Conservation (phyloP, 1,140 invertebrate species). For the Brachionus asplanchnoidis region DNA sequence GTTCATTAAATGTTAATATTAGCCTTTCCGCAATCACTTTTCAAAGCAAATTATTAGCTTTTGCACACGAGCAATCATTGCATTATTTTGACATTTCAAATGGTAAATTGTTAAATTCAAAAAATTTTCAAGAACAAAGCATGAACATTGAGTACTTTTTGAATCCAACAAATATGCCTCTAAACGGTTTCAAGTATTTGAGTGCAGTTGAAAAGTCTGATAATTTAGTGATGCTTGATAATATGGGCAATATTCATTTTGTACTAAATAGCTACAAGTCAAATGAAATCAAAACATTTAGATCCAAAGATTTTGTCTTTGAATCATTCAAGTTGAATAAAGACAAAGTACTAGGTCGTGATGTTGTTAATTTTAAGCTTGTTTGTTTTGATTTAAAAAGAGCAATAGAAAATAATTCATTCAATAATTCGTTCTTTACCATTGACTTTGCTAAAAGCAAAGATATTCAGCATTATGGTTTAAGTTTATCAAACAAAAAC, state of each 20-base stretch:
- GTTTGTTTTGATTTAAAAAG: background rate
- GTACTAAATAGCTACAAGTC: background rate
- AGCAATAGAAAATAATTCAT: background rate
- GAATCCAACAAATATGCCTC: background rate
- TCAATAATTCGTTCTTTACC: background rate
- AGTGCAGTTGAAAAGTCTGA: background rate
- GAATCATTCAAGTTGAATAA: background rate
- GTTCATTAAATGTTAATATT: background rate
- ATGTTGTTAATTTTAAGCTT: background rate
- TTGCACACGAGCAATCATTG: background rate
- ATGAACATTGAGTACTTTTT: conserved; percentile 9
- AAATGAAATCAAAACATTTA: background rate
- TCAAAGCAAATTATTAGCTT: background rate
- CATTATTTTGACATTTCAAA: background rate
- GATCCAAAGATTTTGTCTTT: background rate
- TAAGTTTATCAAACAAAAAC: background rate
- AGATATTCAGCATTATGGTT: background rate
- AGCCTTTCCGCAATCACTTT: background rate
- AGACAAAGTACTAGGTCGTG: background rate
- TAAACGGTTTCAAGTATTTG: background rate
- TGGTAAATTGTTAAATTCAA: background rate
- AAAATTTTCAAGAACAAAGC: background rate
- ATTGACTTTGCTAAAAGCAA: background rate
- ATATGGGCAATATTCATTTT: background rate
- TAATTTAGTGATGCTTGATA: background rate